Evolutionary conservation across 2,797 vertebrate genomes (phyloP), one percentile per base, ranked within the genome.

Genomic region (Lates japonicus): DNA sequence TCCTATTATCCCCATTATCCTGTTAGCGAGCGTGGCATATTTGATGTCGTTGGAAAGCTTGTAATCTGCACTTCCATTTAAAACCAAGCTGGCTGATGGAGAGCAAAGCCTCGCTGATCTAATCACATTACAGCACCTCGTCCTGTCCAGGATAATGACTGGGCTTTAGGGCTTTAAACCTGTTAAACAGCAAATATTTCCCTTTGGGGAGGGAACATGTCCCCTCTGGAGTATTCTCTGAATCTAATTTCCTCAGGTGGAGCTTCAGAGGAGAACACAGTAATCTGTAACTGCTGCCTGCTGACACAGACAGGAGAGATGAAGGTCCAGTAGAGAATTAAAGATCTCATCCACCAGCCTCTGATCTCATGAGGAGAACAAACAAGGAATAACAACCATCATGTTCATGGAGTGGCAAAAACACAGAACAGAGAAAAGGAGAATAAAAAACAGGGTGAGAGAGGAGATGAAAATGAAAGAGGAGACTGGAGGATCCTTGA

Each of bases 401-500:
- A 4, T 19, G 22, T 54, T 55, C n/a, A 31, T 63, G 5, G 12
- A 0, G 25, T 1, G 33, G 31, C 29, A 46, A 58, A 8, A 33
- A 22, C 10, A 63, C 7, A 63, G 20, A 31, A 22, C 9, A 20
- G 0, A 29, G 9, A 48, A 5, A 22, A 60, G 29, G 63, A 62
- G 46, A 70, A 44, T 4, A 57, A 29, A 7, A 77, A 70, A 33
- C 7, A 63, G 39, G 55, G 33, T 0, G 7, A 57, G 29, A 31
- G 61, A 42, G 39, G 60, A 59, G 76, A 60, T 52, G 71, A 42
- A 74, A 70, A 74, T 55, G 54, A 78, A 62, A 41, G 72, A 67
- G 46, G 39, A 57, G 55, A 58, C 12, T 0, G 35, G 60, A 76
- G 62, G 83, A 90, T 90, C 90, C 88, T 92, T 88, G 87, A 89